These are phyloP conservation scores for Octodon degus DNA, from an alignment of 2,113 vertebrate genomes.

Conservation along the genomic window DNA sequence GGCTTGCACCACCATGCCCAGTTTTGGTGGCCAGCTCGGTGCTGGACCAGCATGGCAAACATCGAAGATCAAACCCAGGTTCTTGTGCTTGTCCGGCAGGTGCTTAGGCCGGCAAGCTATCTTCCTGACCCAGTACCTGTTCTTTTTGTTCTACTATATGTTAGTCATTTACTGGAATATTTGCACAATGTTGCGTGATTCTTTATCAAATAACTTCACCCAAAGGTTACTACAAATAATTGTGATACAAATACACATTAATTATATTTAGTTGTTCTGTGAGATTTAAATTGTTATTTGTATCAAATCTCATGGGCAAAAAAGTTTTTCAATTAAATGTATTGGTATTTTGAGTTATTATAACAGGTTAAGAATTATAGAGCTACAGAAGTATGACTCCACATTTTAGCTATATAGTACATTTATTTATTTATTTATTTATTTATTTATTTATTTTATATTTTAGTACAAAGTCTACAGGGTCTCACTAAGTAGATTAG, in stretches of 20 bases:
- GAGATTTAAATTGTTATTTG: neutral
- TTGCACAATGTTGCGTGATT: neutral
- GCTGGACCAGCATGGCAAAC: too few species aligned
- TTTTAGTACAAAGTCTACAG: too few species aligned
- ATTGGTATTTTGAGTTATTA: neutral
- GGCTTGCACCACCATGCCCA: too few species aligned
- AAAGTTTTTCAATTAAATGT: neutral
- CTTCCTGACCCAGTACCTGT: neutral
- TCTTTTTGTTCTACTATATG: neutral
- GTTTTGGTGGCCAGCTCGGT: too few species aligned
- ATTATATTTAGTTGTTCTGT: constrained; percentile 3
- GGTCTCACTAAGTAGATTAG: too few species aligned
- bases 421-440: too few species aligned
- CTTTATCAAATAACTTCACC: neutral
- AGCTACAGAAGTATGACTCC: neutral
- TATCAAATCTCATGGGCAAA: neutral
- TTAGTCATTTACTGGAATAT: neutral
- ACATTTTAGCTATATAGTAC: neutral
- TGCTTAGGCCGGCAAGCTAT: too few species aligned
- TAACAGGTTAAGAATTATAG: neutral
- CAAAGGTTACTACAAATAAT: neutral
- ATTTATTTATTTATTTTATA: too few species aligned
- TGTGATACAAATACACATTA: neutral
- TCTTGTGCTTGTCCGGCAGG: too few species aligned
- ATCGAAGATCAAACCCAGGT: too few species aligned